Conservation (phyloP, 1,140 invertebrate genomes). For the Nasonia vitripennis region DNA sequence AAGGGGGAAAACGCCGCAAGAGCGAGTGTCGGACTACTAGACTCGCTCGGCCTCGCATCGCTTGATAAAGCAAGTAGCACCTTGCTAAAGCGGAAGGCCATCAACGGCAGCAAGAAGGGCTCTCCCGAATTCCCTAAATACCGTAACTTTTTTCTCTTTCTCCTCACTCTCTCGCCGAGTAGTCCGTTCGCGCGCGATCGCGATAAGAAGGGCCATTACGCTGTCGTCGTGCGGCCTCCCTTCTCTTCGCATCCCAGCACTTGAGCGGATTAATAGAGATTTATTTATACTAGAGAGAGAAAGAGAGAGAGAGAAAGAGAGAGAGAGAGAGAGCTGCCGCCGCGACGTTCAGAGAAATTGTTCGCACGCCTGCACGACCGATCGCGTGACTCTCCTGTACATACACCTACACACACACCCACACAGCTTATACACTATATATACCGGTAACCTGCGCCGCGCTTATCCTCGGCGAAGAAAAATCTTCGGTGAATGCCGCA, state of each 20-base stretch:
- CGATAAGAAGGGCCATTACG: slow-evolving; percentile 27
- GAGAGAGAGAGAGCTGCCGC: background rate
- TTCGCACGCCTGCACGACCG: slow-evolving; percentile 15
- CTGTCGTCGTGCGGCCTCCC: background rate
- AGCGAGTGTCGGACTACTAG: background rate
- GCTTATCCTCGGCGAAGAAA: background rate
- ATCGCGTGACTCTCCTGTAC: slow-evolving; percentile 30
- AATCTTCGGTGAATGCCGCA: background rate
- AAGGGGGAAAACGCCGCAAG: background rate
- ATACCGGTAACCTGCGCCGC: too few species aligned
- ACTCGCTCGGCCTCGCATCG: background rate
- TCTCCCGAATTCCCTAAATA: slow-evolving; percentile 21
- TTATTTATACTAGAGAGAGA: slow-evolving; percentile 7
- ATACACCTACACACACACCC: background rate
- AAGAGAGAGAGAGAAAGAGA: too few species aligned
- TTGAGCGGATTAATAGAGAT: slow-evolving; percentile 41
- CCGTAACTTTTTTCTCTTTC: slow-evolving; percentile 17
- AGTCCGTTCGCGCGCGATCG: background rate
- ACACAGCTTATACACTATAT: background rate
- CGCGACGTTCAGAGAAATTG: slow-evolving; percentile 27
- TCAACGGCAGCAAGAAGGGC: background rate
- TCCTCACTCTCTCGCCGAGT: background rate
- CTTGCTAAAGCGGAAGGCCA: background rate
- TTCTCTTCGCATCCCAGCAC: background rate
- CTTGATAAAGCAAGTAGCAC: slow-evolving; percentile 1